These are phyloP conservation scores for Gonatopus flavifemur DNA, from an alignment of 1,140 invertebrate species.

Conservation along the genomic window DNA sequence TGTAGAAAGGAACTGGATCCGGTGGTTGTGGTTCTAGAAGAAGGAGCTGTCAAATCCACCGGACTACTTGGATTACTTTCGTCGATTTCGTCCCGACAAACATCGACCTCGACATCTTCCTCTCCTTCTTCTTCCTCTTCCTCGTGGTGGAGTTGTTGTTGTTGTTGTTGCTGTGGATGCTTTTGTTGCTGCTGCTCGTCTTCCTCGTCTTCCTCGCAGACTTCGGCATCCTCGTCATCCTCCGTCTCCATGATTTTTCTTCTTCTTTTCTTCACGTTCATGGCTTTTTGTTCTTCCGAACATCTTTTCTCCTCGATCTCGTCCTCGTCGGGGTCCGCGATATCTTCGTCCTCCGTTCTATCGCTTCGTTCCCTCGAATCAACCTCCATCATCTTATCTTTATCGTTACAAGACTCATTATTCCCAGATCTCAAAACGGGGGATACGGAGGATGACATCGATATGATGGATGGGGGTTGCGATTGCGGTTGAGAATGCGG, in stretches of 20 bases:
- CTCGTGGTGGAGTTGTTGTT: constrained; percentile 41
- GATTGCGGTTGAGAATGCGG: constrained; percentile 12
- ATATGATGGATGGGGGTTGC: constrained; percentile 18
- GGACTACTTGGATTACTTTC: constrained; percentile 53
- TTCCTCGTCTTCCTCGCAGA: constrained; percentile 41
- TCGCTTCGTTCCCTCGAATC: constrained; percentile 20
- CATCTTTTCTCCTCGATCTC: constrained; percentile 28
- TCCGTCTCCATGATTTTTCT: constrained; percentile 24
- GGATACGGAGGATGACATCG: constrained; percentile 20
- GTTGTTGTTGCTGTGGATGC: constrained; percentile 34
- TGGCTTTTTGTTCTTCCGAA: constrained; percentile 24
- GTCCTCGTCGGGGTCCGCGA: constrained; percentile 34
- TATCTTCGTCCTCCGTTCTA: constrained; percentile 33
- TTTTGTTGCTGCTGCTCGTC: constrained; percentile 31
- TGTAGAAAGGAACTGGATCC: constrained; percentile 44
- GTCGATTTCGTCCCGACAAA: constrained; percentile 41
- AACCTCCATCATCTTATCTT: constrained; percentile 26
- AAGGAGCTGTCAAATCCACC: constrained; percentile 50
- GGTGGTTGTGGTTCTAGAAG: constrained; percentile 36
- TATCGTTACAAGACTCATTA: constrained; percentile 35
- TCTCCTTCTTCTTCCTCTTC: constrained; percentile 50
- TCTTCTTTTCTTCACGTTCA: constrained; percentile 11
- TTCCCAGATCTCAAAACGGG: no score
- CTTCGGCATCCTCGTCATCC: constrained; percentile 33
- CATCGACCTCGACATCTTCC: constrained; percentile 50